Conservation (phyloP, 2,888 invertebrate species). For the Epinotia demarniana region DNA sequence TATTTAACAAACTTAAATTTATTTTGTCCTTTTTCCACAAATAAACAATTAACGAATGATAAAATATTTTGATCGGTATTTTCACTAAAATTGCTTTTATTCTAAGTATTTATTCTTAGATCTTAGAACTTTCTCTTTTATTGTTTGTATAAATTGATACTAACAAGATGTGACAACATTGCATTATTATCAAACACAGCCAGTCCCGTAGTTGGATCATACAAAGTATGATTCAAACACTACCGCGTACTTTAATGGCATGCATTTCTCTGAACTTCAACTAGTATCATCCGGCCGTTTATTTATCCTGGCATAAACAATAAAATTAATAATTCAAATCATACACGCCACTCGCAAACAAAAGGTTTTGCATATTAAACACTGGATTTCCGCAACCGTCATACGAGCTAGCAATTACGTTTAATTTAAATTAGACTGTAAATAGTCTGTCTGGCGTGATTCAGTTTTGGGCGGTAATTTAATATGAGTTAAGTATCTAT, state of each 20-base stretch:
- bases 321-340: slow-evolving; percentile 44
- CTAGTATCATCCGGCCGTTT: slow-evolving; percentile 24
- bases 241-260: background rate
- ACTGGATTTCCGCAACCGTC: slow-evolving; percentile 39
- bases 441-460: slow-evolving; percentile 16
- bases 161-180: background rate
- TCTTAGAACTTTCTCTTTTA: background rate
- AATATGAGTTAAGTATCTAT: background rate
- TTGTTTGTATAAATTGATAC: background rate
- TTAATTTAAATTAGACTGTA: slow-evolving; percentile 35
- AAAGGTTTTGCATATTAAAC: slow-evolving; percentile 44
- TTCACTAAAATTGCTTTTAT: too few species aligned
- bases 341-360: slow-evolving; percentile 39
- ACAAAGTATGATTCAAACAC: background rate
- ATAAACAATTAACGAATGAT: too few species aligned
- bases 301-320: slow-evolving; percentile 35
- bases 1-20: too few species aligned
- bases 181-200: too few species aligned
- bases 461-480: slow-evolving; percentile 7
- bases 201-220: background rate
- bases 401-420: slow-evolving; percentile 28
- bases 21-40: too few species aligned
- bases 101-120: background rate
- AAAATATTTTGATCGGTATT: too few species aligned
- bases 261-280: slow-evolving; percentile 29